phyloP scores from a whole-genome alignment of 2,888 invertebrate species.

The Seira ritae region DNA sequence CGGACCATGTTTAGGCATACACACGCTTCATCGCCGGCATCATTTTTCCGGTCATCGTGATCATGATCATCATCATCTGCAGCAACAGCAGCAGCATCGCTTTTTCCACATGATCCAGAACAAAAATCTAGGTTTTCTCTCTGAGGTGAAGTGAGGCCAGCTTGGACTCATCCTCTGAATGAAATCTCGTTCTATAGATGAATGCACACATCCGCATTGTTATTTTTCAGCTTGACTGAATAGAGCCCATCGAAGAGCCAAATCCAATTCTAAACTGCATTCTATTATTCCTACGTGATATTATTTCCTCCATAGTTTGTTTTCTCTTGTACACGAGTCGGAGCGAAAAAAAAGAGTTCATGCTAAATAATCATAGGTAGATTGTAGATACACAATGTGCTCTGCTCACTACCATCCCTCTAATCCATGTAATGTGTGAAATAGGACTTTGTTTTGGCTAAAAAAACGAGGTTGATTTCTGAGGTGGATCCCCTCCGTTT shows the following conservation, averaged over 20 bases:
- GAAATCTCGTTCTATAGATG: constrained; percentile 1
- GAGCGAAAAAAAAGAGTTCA: not conserved
- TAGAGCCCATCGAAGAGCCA: not conserved
- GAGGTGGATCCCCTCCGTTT: not conserved
- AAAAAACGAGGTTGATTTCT: not conserved
- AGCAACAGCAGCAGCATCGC: no score
- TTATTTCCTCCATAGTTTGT: not conserved
- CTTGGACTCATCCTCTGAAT: not conserved
- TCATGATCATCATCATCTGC: not conserved
- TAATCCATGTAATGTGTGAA: not conserved
- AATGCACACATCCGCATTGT: constrained; percentile 16
- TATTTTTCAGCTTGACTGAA: constrained; percentile 9
- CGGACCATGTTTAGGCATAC: no score
- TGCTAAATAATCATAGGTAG: constrained; percentile 1
- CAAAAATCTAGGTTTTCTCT: not conserved
- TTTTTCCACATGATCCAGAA: no score
- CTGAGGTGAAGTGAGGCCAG: constrained; percentile 5
- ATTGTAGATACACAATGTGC: not conserved
- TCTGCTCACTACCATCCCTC: not conserved
- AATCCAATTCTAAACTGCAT: constrained; percentile 12
- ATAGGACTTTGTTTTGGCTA: not conserved
- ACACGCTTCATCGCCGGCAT: not conserved
- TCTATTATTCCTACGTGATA: constrained; percentile 13
- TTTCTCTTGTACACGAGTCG: not conserved
- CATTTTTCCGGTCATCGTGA: not conserved